Conservation (phyloP, 2,797 vertebrate genomes). For the Mormyrops boulengeri region DNA sequence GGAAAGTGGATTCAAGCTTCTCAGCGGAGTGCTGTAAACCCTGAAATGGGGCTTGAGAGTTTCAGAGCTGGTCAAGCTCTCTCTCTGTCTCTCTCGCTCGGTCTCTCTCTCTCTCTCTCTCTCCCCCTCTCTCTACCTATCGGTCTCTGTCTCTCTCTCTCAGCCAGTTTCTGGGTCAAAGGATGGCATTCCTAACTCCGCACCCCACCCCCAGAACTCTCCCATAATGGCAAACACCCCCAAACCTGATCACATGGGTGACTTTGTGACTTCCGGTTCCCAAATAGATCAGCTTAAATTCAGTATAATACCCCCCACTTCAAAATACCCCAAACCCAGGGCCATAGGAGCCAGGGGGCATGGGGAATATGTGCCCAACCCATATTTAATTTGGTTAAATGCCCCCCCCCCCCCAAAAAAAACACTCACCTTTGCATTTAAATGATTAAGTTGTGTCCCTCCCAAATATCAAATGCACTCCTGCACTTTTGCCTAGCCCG, state of each 20-base stretch:
- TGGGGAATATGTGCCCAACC: neutral
- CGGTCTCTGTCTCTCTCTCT: constrained; percentile 18
- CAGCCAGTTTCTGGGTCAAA: constrained; percentile 48
- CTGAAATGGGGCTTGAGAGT: neutral
- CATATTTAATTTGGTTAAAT: neutral
- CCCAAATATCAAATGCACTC: neutral
- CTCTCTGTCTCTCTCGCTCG: constrained; percentile 22
- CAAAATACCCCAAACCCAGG: neutral
- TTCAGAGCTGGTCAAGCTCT: neutral
- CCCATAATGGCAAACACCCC: neutral
- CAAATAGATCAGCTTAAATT: neutral
- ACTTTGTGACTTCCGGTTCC: neutral
- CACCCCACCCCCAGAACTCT: neutral
- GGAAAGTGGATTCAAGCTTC: neutral
- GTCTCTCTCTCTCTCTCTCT: neutral
- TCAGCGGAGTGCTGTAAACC: neutral
- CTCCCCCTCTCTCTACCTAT: too few species aligned
- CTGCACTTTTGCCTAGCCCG: neutral
- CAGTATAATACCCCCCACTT: neutral
- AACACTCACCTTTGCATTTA: neutral
- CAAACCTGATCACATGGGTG: neutral
- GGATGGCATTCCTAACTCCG: constrained; percentile 28
- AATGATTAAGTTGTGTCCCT: neutral
- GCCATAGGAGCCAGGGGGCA: neutral
- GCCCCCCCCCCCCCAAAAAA: too few species aligned